A percentile compares a stretch with the other conserved stretches of the same genome.
Evolutionary conservation across 2,888 invertebrate species (phyloP).

Genomic region (Penaeus monodon): DNA sequence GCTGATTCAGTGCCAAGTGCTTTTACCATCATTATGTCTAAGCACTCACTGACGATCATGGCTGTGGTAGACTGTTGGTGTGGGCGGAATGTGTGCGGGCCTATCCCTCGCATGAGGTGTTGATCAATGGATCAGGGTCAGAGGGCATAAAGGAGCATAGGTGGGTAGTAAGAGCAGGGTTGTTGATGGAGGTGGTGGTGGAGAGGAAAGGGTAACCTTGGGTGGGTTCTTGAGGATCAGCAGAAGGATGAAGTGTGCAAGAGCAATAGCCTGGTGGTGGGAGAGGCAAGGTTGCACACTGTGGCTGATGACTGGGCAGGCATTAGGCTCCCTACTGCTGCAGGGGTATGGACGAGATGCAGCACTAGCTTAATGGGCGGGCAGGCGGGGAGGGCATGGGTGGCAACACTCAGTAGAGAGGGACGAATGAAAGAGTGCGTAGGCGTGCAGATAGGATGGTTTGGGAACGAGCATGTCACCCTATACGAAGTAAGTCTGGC

Average conservation of each 20-base stretch:
- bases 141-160: background rate
- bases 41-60: constrained; percentile 20
- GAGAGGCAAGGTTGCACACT: constrained; percentile 7
- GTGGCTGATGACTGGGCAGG: background rate
- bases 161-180: background rate
- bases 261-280: background rate
- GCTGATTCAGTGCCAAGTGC: constrained; percentile 2
- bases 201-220: too few species aligned
- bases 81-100: constrained; percentile 62
- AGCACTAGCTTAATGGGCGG: constrained; percentile 27
- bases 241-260: constrained; percentile 10
- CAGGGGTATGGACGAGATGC: constrained; percentile 37
- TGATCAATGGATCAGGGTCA: constrained; percentile 8
- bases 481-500: constrained; percentile 62
- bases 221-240: background rate
- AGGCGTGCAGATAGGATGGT: background rate
- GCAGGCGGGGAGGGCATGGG: constrained; percentile 10
- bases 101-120: constrained; percentile 39
- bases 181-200: constrained; percentile 6
- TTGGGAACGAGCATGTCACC: background rate
- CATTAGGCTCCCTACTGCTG: constrained; percentile 32
- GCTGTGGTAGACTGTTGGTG: constrained; percentile 51
- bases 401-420: constrained; percentile 15
- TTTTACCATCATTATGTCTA: background rate
- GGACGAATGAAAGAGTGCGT: background rate